Percentiles rank a stretch among this genome's conserved stretches.
These are phyloP conservation scores for Calidris pugnax DNA, from an alignment of 2,113 vertebrate genomes.

Conservation along the genomic window DNA sequence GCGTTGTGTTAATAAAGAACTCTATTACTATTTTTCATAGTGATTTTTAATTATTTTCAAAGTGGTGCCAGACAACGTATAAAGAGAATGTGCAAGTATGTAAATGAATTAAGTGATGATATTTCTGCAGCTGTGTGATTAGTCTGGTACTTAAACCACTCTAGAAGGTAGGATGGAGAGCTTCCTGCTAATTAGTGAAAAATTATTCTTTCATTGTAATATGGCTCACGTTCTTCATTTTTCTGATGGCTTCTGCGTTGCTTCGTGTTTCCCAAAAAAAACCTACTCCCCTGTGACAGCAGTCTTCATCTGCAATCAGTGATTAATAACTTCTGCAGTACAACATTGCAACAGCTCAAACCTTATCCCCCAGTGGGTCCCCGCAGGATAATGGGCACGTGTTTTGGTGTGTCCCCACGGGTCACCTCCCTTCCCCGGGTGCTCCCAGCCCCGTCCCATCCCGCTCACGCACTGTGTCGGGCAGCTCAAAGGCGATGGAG, in stretches of 20 bases:
- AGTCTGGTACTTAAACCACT: background rate
- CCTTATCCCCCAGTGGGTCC: too few species aligned
- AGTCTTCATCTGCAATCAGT: background rate
- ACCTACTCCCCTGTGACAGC: background rate
- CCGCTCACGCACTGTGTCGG: accelerated
- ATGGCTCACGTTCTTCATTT: background rate
- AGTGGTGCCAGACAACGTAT: background rate
- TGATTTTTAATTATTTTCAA: background rate
- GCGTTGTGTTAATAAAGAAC: background rate
- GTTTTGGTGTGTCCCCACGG: accelerated
- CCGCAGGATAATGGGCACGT: background rate
- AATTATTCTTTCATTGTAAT: background rate
- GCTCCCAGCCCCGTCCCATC: background rate
- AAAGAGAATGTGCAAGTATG: background rate
- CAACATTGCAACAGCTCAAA: background rate
- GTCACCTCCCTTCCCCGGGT: background rate
- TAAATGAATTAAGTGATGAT: background rate
- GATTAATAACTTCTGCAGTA: background rate
- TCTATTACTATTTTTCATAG: background rate
- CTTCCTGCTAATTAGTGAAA: background rate
- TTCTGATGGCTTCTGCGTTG: background rate
- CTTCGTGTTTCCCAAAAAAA: background rate
- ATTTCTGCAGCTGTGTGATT: background rate
- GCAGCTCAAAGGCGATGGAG: background rate
- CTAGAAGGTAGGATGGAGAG: background rate